Evolutionary conservation across 2,797 vertebrate genomes (phyloP), one percentile per base, ranked within the genome.

Genomic region (Eptatretus atami): DNA sequence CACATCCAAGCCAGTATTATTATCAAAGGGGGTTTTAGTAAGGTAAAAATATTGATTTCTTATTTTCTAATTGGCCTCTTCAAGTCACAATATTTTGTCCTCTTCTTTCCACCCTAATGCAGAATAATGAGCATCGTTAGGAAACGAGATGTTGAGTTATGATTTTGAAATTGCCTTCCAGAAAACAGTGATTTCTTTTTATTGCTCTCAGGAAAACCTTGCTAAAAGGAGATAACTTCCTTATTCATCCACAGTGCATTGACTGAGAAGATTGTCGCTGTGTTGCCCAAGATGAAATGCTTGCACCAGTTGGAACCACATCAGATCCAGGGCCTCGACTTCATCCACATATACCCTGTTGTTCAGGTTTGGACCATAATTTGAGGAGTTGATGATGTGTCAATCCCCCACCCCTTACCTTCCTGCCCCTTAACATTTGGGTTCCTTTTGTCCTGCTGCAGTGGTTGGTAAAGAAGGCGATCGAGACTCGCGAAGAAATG

Each of bases 381-480:
- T 44, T 44, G 31, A 44, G 31, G 31, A 44, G 31, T 44, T 44
- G 31, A 44, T 44, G 6, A 44, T 44, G 31, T 44, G 31, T 8
- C 31, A 44, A 44, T 44, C 31, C 31, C 31, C 31, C 4, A 3
- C 31, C 31, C 31, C 31, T 44, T 44, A 44, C 4, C 31, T 44
- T 8, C 31, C 31, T 44, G 31, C 31, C 31, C 31, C 31, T 5
- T 44, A 8, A 5, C 31, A 60, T 6, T n/a, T 52, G 11, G 53
- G 14, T 65, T 53, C n/a, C 53, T 25, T 19, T 52, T 63, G 6
- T 67, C 67, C 53, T 65, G 66, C 14, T 66, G 1, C 69, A 98
- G 87, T 98, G 90, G 90, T 75, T 96, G 70, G 90, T 96, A 71
- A 98, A 96, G 70, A 78, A 83, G 74, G 88, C 88, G 67, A 98